These are phyloP conservation scores for Galleria mellonella DNA, from an alignment of 1,140 invertebrate species.

Conservation along the genomic window DNA sequence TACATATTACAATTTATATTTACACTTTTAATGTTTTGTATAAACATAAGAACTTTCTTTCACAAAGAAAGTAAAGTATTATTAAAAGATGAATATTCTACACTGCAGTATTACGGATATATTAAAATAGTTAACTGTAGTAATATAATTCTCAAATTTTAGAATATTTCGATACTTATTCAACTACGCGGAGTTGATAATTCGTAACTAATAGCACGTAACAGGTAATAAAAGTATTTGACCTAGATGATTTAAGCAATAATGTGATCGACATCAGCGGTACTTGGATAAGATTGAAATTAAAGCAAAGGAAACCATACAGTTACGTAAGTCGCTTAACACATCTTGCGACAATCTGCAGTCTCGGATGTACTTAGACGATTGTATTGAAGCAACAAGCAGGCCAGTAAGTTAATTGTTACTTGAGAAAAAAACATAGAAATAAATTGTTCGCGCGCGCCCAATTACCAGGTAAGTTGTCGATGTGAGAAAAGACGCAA, in stretches of 20 bases:
- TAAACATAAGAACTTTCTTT: too few relatives aligned
- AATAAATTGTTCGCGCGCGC: slow-evolving; percentile 28
- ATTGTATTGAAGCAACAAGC: slow-evolving; percentile 25
- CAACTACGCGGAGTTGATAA: too few relatives aligned
- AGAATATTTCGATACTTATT: too few relatives aligned
- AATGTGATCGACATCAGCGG: slow-evolving; percentile 16
- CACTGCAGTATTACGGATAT: too few relatives aligned
- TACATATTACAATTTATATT: too few relatives aligned
- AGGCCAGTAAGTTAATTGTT: slow-evolving; percentile 25
- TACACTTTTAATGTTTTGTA: too few relatives aligned
- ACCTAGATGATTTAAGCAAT: slow-evolving; percentile 21
- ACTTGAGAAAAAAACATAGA: slow-evolving; percentile 2
- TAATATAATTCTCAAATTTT: too few relatives aligned
- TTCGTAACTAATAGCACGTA: too few relatives aligned
- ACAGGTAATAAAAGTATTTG: slow-evolving; percentile 17
- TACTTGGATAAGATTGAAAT: slow-evolving; percentile 5
- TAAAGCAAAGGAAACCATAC: slow-evolving; percentile 19
- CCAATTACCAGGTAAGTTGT: slow-evolving; percentile 4
- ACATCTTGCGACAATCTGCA: slow-evolving; percentile 45
- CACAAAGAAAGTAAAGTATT: neutral
- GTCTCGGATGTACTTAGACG: slow-evolving; percentile 32
- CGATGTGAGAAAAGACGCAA: too few relatives aligned
- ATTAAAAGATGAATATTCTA: too few relatives aligned
- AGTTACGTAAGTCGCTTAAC: slow-evolving; percentile 44
- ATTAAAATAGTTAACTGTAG: too few relatives aligned